Conservation (phyloP, 2,113 vertebrate species). For the Rhinopithecus roxellana region DNA sequence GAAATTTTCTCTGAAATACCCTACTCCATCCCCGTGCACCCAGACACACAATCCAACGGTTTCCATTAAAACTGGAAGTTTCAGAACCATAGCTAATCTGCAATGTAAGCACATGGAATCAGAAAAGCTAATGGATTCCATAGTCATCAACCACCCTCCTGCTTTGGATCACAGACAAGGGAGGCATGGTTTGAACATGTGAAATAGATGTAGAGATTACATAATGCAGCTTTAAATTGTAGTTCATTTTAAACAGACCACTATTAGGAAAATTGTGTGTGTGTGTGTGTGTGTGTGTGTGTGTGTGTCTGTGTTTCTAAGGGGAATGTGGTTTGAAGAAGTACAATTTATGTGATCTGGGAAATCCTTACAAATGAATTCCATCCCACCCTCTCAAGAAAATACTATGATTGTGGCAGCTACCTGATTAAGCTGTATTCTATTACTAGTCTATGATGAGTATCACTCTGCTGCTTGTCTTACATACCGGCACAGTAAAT, state of each 20-base stretch:
- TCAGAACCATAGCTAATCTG: conserved; percentile 56
- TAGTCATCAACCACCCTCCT: conserved; percentile 11
- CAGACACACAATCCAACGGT: not conserved
- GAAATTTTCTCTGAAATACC: not conserved
- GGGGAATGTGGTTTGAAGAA: conserved; percentile 55
- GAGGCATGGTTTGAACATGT: conserved; percentile 36
- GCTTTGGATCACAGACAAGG: conserved; percentile 68
- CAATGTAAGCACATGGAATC: conserved; percentile 59
- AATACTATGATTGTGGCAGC: not conserved
- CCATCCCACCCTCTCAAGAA: conserved; percentile 50
- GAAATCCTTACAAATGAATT: conserved; percentile 63
- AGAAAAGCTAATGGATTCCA: conserved; percentile 71
- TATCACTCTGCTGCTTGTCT: not conserved
- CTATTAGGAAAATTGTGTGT: conserved; percentile 48
- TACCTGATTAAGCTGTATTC: not conserved
- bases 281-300: not conserved
- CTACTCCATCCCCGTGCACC: not conserved
- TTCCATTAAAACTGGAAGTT: conserved; percentile 64
- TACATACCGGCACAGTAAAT: not conserved
- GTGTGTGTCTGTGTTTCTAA: not conserved
- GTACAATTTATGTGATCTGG: conserved; percentile 61
- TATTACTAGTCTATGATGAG: not conserved
- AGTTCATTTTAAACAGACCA: conserved; percentile 71
- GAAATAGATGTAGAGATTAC: conserved; percentile 49
- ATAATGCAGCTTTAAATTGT: conserved; percentile 48